Base-by-base conservation (phyloP, 2,797 vertebrate species). In the Chiroxiphia lanceolata region DNA sequence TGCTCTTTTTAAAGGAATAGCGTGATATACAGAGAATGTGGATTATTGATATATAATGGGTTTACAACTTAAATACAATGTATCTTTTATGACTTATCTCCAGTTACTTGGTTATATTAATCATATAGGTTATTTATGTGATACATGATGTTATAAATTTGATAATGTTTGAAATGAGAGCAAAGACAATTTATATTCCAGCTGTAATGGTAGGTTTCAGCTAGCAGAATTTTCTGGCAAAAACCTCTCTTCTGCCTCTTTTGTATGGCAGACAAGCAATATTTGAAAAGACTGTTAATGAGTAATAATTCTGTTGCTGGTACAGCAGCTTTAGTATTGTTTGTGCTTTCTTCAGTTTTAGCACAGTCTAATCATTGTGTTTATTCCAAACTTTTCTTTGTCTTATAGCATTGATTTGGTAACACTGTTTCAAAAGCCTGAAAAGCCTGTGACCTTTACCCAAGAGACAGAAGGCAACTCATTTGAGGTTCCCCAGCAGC, bases 371-470 rank as follows among this genome's bases (percentile, higher is more conserved):
- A 56, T 84, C 31, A 59, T 50, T 3, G 0, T 68, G 17, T 65
- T 84, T 85, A 60, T 67, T 82, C 12, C 20, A 86, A 90, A 82
- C n/a, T 74, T 89, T 83, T 38, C 13, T 91, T 90, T 93, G 57
- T 83, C 22, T 86, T 85, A 47, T 81, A 99, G 99, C 97, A 98
- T 98, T 98, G 99, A 99, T 97, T 97, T 99, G 75, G 98, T 98
- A 69, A 97, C 98, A 34, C 97, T 99, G 96, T 98, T 99, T 96
- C 99, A 99, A 97, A 99, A 99, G 93, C 98, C 99, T 23, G 91
- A 99, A 97, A 99, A 99, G 90, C 98, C 99, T 47, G 95, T 97
- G 74, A 97, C 96, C 79, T 93, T 98, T 87, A 94, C 92, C 59
- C 95, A 95, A 91, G 97, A 96, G 94, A 96, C 97, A 94, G 98